A percentile compares a stretch with the other conserved stretches of the same genome.
These are phyloP conservation scores for Campaea margaritaria DNA, from an alignment of 2,888 invertebrate species.

Conservation along the genomic window DNA sequence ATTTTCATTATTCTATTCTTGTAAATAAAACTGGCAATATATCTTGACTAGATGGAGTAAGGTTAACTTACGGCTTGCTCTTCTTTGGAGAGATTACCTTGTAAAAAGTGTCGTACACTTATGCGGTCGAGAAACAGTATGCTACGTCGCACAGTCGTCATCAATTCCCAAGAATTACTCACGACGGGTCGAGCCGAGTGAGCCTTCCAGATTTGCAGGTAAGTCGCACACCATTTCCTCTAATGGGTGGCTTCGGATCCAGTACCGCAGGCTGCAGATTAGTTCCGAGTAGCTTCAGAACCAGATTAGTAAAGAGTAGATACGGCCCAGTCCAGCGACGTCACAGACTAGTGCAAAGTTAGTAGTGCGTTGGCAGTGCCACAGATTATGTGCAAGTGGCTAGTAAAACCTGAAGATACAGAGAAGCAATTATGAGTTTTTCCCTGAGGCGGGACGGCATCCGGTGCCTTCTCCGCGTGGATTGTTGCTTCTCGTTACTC, in stretches of 20 bases:
- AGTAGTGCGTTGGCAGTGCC: constrained; percentile 4
- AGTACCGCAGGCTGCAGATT: constrained; percentile 28
- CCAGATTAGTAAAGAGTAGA: constrained; percentile 12
- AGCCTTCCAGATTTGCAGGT: constrained; percentile 33
- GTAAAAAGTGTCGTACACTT: constrained; percentile 27
- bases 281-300: constrained; percentile 22
- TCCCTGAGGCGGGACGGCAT: constrained; percentile 62
- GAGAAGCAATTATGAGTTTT: constrained; percentile 73
- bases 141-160: constrained; percentile 31
- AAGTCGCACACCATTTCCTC: constrained; percentile 53
- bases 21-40: constrained; percentile 5
- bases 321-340: constrained; percentile 36
- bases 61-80: constrained; percentile 3
- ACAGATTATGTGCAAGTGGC: constrained; percentile 33
- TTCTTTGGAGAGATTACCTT: constrained; percentile 7
- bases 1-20: constrained; percentile 3
- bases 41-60: constrained; percentile 3
- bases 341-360: constrained; percentile 4
- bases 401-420: constrained; percentile 50
- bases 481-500: constrained; percentile 47
- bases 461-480: constrained; percentile 58
- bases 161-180: constrained; percentile 35
- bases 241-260: constrained; percentile 37
- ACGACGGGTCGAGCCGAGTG: constrained; percentile 20
- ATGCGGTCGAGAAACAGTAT: constrained; percentile 42